Evolutionary conservation across 2,113 vertebrate genomes (phyloP).

Genomic region (Nasalis larvatus): DNA sequence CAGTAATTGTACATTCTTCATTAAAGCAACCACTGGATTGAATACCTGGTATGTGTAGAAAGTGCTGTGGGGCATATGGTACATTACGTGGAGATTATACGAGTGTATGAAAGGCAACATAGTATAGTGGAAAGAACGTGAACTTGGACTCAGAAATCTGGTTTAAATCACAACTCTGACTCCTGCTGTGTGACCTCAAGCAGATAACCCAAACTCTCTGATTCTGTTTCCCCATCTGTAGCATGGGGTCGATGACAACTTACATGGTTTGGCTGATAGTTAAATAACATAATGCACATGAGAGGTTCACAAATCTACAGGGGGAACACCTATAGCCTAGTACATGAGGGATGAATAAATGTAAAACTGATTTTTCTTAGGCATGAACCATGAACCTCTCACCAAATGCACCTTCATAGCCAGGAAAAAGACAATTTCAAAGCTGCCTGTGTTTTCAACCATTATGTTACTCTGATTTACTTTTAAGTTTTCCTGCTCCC

Average conservation of each 20-base stretch:
- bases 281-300: not conserved
- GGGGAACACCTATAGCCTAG: not conserved
- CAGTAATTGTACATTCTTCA: not conserved
- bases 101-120: not conserved
- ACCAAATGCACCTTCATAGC: not conserved
- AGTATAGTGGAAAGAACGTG: not conserved
- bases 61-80: not conserved
- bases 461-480: not conserved
- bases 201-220: not conserved
- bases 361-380: not conserved
- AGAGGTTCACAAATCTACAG: not conserved
- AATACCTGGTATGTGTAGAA: not conserved
- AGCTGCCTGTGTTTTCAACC: not conserved
- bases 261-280: not conserved
- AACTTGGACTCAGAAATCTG: not conserved
- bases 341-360: not conserved
- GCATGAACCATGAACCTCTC: not conserved
- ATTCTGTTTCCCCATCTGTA: not conserved
- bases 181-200: not conserved
- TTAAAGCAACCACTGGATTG: not conserved
- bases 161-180: not conserved
- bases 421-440: not conserved
- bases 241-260: not conserved
- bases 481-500: not conserved
- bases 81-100: not conserved